Evolutionary conservation across 2,113 vertebrate genomes (phyloP), one percentile per base, ranked within the genome.

Genomic region (Urocynchramus pylzowi): DNA sequence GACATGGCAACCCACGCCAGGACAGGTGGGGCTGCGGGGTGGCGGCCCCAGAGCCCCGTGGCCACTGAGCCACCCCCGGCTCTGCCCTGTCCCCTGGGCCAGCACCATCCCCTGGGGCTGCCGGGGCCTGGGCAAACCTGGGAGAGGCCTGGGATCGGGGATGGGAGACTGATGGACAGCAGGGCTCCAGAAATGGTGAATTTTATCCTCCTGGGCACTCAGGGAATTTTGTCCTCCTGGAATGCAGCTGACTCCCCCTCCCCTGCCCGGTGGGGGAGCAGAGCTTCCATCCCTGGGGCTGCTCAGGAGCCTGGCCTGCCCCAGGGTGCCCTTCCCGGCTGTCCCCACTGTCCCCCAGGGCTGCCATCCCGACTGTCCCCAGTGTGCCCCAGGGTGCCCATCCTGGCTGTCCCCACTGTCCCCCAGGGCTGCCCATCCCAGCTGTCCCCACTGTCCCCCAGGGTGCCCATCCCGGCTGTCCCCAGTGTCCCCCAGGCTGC

Each of bases 381-480:
- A 0, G n/a, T 0, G 2, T 4, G 49, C 8, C 17, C 33, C 23
- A 7, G 87, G 31, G 54, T 69, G 19, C 23, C 49, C 18, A 24
- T 16, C 54, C n/a, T 1, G 9, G 33, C 21, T 23, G 33, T 13
- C 4, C 30, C 42, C 0, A 0, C 59, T 0, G 2, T 4, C 44
- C 8, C 17, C 33, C 23, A 7, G 87, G 31, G 54, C 75, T 22
- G 27, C n/a, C 49, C 18, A 24, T 16, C 54, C n/a, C 1, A 8
- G 33, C 21, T 23, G 33, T 13, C 4, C 30, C 42, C 0, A 0
- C 59, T 0, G 2, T 4, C 44, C 8, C 17, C 33, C 23, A 7
- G 87, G 31, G 54, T 69, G 19, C 23, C 49, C 18, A 24, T 16
- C 54, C n/a, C 1, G 9, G 33, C 21, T 23, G 33, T 13, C 4